Conservation (phyloP, 2,888 invertebrate species). For the Linnaemya tessellans region DNA sequence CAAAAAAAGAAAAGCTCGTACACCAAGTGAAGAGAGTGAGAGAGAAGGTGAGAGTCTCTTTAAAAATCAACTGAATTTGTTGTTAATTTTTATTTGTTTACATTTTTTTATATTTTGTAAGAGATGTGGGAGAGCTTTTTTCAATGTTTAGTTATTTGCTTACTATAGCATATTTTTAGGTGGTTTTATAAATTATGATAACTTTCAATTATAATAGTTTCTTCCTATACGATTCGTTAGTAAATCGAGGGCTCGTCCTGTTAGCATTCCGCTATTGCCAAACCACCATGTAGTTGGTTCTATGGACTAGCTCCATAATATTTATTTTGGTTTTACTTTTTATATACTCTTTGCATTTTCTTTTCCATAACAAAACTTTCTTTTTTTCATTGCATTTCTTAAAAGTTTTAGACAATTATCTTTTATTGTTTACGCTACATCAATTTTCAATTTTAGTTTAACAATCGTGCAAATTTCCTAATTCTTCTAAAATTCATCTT, state of each 20-base stretch:
- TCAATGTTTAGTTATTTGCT: not conserved
- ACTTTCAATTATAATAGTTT: no score
- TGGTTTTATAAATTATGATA: not conserved
- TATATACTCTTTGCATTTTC: no score
- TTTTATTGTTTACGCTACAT: constrained; percentile 6
- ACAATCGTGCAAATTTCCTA: constrained; percentile 16
- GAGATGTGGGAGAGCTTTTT: constrained; percentile 7
- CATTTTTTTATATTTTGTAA: no score
- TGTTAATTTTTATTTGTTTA: not conserved
- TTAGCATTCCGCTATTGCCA: no score
- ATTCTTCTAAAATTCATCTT: constrained; percentile 33
- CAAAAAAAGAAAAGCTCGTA: not conserved
- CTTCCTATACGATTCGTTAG: no score
- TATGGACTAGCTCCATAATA: no score
- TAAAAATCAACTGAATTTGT: not conserved
- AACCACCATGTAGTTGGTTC: no score
- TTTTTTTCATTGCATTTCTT: no score
- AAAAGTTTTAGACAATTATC: not conserved
- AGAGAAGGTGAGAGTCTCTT: not conserved
- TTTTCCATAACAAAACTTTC: no score
- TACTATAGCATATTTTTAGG: constrained; percentile 1
- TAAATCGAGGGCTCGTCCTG: no score
- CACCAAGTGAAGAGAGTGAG: not conserved
- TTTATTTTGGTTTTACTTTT: no score
- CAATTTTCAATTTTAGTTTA: constrained; percentile 36